Evolutionary conservation across 2,113 vertebrate species (phyloP), one percentile per base, ranked within the genome.

Genomic region (Polypterus senegalus): DNA sequence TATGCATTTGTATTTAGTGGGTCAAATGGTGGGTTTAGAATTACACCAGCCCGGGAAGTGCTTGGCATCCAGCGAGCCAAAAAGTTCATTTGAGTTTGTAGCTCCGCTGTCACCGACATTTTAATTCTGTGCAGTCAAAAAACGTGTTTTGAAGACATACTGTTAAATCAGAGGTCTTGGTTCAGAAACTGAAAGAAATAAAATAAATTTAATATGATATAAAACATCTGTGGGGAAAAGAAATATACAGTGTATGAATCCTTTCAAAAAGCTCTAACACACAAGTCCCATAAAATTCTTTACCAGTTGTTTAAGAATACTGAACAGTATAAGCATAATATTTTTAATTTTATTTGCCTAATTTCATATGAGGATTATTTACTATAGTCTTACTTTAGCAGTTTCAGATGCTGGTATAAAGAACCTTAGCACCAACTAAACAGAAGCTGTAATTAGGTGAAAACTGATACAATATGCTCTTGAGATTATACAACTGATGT

Each of bases 31-130:
- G 75, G 77, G 70, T 76, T 83, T 63, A 96, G 54, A 65, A 95
- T 87, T 54, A 92, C 93, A 52, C 92, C 92, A 59, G 92, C 89
- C 67, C 83, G 83, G 62, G 84, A 75, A 69, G 75, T 80, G 52
- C 53, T 78, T 0, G 88, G 76, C 77, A 91, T 86, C 91, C 92
- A 94, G 0, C 63, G 79, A 4, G 78, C 73, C 59, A 86, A 59
- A 66, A 95, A 86, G 66, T 86, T 81, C 51, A 79, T 70, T 67
- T 84, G 83, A 49, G 70, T 73, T 45, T 66, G 78, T 4, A 69
- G 62, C 63, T 87, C 89, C 66, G 83, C 81, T 79, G 82, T 85
- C 56, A 86, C 73, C 64, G 89, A 84, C 90, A 93, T 92, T 73
- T 75, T 64, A 47, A 10, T 47, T 47, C 57, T 49, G 57, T 57